A percentile compares a stretch with the other conserved stretches of the same genome.
Conservation (phyloP, 2,888 invertebrate genomes). For the Hydropsyche betteni region DNA sequence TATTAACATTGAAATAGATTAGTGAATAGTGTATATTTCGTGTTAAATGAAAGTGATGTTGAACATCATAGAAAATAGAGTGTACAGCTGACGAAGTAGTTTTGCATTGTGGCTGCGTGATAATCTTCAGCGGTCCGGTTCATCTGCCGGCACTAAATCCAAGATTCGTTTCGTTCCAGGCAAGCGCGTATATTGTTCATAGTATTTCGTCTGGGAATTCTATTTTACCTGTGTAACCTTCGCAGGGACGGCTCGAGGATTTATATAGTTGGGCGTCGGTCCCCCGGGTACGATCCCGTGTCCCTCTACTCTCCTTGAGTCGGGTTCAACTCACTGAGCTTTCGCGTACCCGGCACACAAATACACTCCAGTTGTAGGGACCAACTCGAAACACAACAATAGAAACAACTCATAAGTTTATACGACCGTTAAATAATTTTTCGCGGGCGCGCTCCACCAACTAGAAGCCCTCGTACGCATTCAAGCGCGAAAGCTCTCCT, state of each 20-base stretch:
- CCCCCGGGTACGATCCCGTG: slow-evolving; percentile 35
- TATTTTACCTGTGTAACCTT: slow-evolving; percentile 35
- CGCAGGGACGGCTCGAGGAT: slow-evolving; percentile 33
- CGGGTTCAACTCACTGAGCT: slow-evolving; percentile 35
- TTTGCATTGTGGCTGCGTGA: too few relatives aligned
- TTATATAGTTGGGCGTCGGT: slow-evolving; percentile 38
- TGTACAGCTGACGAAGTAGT: too few relatives aligned
- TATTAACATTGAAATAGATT: too few relatives aligned
- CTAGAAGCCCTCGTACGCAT: background rate
- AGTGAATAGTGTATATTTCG: too few relatives aligned
- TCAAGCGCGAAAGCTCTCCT: background rate
- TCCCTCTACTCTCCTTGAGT: slow-evolving; percentile 38
- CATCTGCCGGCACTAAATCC: slow-evolving; percentile 9
- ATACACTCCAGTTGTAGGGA: background rate
- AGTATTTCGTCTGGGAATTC: slow-evolving; percentile 35
- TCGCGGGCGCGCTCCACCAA: background rate
- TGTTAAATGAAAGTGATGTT: too few relatives aligned
- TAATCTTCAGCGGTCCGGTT: background rate
- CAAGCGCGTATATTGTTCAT: slow-evolving; percentile 32
- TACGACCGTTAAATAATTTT: slow-evolving; percentile 3
- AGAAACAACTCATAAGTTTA: slow-evolving; percentile 10
- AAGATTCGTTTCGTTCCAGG: slow-evolving; percentile 29
- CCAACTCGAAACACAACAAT: slow-evolving; percentile 14
- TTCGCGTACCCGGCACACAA: slow-evolving; percentile 11
- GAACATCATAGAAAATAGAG: too few relatives aligned